A percentile compares a stretch with the other conserved stretches of the same genome.
phyloP scores from a whole-genome alignment of 2,113 vertebrate genomes.

The Nothocercus nigrocapillus region DNA sequence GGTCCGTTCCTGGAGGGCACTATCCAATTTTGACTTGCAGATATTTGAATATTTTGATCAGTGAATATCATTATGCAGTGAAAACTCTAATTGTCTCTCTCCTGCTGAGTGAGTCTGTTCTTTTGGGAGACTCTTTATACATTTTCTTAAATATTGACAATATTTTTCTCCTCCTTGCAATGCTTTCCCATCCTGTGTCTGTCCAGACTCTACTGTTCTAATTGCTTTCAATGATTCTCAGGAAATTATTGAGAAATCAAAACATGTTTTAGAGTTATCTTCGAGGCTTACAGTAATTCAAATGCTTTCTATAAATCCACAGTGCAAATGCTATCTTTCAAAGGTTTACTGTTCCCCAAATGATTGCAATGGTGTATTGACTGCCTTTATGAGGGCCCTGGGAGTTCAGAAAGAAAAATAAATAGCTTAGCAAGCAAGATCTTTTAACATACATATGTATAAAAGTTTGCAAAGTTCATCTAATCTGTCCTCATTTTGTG shows the following conservation, averaged over 20 bases:
- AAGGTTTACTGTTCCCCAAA: conserved; percentile 70
- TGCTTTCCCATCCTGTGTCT: neutral
- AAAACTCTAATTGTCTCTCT: neutral
- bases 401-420: conserved; percentile 52
- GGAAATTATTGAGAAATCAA: conserved; percentile 72
- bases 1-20: neutral
- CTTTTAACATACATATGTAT: neutral
- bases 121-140: neutral
- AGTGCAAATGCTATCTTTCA: conserved; percentile 58
- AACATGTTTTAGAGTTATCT: conserved; percentile 45
- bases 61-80: fast-evolving
- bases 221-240: conserved; percentile 50
- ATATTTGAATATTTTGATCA: neutral
- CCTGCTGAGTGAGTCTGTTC: fast-evolving
- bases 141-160: fast-evolving
- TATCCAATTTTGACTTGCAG: neutral
- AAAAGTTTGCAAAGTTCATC: conserved; percentile 12
- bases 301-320: conserved; percentile 68
- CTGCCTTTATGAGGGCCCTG: conserved; percentile 54
- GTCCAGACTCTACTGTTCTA: conserved; percentile 7
- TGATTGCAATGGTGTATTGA: conserved; percentile 61
- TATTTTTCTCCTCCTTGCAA: neutral
- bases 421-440: conserved; percentile 50
- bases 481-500: neutral
- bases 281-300: conserved; percentile 57